Evolutionary conservation across 2,888 invertebrate species (phyloP), one percentile per base, ranked within the genome.

Genomic region (Caenorhabditis virilis): DNA sequence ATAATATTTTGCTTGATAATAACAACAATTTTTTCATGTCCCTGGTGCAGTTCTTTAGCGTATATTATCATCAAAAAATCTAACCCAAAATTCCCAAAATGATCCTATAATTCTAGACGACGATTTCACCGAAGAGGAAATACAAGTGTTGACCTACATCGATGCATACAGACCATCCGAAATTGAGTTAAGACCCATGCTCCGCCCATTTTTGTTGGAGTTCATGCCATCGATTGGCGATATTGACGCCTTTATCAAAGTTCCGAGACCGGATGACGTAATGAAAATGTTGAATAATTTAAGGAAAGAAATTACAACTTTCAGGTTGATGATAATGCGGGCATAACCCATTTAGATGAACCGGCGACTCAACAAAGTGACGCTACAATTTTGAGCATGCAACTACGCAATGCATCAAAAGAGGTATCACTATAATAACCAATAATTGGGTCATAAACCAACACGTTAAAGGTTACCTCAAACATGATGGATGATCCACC

Each of bases 171-270:
- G 41, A 13, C 47, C 68, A 9, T 43, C 54, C 9, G 49, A 52
- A 23, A 90, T 93, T 53, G 92, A 93, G 74, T 88, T 94, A 41
- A 92, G 92, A 50, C 90, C 91, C 84, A 91, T 91, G 82, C 87
- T 97, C 82, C 90, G 91, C 80, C 94, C 95, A 0, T 97, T 97
- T 84, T 89, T 95, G 53, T 94, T 95, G 1, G 97, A 98, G 82
- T 97, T 90, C 85, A 91, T 97, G 76, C 97, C 98, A 9, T 93
- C 95, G 0, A 95, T 98, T 45, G 98, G 98, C 0, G 97, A 98
- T 85, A 94, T 95, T 74, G 98, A 99, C 85, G 94, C 95, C 2
- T 95, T 98, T 85, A 88, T 99, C 38, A 98, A 97, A 87, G 84
- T 87, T 27, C 84, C 85, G 1, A 88, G 93, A 22, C 95, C 95